Percentiles rank a stretch among this genome's conserved stretches.
These are phyloP conservation scores for Lycaena phlaeas DNA, from an alignment of 2,888 invertebrate genomes.

Conservation along the genomic window DNA sequence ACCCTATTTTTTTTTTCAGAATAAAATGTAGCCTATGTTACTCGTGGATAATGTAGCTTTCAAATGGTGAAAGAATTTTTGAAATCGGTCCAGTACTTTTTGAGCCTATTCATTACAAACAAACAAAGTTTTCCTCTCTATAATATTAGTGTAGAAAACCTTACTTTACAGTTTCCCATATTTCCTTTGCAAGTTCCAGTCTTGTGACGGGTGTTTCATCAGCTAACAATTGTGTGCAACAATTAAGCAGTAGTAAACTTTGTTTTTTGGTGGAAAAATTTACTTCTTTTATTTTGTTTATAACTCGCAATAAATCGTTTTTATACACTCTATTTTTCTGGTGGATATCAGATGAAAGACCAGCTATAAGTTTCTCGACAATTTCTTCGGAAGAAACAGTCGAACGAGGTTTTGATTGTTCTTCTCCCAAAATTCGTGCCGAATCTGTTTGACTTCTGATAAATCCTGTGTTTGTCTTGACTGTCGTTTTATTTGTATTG, in stretches of 20 bases:
- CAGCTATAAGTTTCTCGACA: slow-evolving; percentile 49
- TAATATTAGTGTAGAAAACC: slow-evolving; percentile 15
- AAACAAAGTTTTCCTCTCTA: too few relatives aligned
- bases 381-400: slow-evolving; percentile 34
- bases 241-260: slow-evolving; percentile 61
- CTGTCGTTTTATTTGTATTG: not conserved
- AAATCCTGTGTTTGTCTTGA: slow-evolving; percentile 10
- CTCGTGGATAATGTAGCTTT: too few relatives aligned
- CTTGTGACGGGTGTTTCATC: slow-evolving; percentile 58
- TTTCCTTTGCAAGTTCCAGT: slow-evolving; percentile 57
- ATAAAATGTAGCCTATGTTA: too few relatives aligned
- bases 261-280: slow-evolving; percentile 57
- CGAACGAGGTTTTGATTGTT: slow-evolving; percentile 9
- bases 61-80: too few relatives aligned
- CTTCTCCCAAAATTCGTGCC: too few relatives aligned
- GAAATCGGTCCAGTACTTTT: too few relatives aligned
- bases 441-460: slow-evolving; percentile 12
- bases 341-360: slow-evolving; percentile 49
- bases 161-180: slow-evolving; percentile 71
- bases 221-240: slow-evolving; percentile 70
- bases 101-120: too few relatives aligned
- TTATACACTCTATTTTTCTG: slow-evolving; percentile 60
- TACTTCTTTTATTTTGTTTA: slow-evolving; percentile 45
- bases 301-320: slow-evolving; percentile 48
- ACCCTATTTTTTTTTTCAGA: too few relatives aligned